phyloP scores from a whole-genome alignment of 30 jellyfish, hydroid and myxozoan genomes.

The Turritopsis rubra region DNA sequence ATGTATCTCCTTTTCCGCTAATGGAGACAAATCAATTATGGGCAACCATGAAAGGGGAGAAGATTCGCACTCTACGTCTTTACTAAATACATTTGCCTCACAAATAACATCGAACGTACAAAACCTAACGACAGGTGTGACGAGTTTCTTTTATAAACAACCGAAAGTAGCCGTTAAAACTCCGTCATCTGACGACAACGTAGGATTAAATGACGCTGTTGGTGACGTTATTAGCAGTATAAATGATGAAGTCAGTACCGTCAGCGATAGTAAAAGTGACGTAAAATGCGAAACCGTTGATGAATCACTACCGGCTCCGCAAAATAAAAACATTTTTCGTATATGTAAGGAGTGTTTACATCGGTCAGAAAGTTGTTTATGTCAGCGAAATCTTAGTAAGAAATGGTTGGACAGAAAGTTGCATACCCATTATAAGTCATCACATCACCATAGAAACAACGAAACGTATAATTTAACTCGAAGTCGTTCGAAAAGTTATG shows the following conservation, averaged over 20 bases:
- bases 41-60: not conserved
- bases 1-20: constrained; percentile 3
- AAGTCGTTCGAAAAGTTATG: constrained; percentile 23
- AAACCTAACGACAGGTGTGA: constrained; percentile 13
- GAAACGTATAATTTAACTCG: not conserved
- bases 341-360: constrained; percentile 32
- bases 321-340: not conserved
- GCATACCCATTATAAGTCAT: not conserved
- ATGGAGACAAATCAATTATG: not conserved
- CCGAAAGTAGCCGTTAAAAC: not conserved
- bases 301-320: not conserved
- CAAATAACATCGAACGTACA: constrained; percentile 3
- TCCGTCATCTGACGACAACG: not conserved
- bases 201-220: not conserved
- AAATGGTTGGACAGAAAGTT: not conserved
- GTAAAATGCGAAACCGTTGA: not conserved
- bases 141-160: not conserved
- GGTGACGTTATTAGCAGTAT: not conserved
- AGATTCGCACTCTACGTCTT: not conserved
- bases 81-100: constrained; percentile 21
- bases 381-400: constrained; percentile 3
- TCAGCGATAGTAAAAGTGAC: not conserved
- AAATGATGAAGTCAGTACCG: not conserved
- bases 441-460: constrained; percentile 21
- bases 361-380: constrained; percentile 20